These are phyloP conservation scores for Corythoichthys intestinalis DNA, from an alignment of 2,113 vertebrate species.

Conservation along the genomic window DNA sequence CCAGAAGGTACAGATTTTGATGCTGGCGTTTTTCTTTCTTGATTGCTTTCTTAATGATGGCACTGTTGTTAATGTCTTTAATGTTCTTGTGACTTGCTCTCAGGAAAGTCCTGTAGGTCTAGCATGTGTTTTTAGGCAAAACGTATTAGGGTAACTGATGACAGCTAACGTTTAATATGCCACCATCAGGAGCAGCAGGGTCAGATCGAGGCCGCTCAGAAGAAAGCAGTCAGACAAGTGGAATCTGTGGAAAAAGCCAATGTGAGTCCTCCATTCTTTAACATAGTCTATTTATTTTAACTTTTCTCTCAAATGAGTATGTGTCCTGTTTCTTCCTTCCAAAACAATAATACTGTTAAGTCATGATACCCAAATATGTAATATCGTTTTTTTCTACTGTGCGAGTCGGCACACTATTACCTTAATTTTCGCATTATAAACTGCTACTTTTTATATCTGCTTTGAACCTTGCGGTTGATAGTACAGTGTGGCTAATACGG, in stretches of 20 bases:
- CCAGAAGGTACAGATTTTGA: neutral
- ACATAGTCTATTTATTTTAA: slow-evolving; percentile 9
- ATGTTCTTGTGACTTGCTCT: neutral
- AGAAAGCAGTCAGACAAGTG: slow-evolving; percentile 67
- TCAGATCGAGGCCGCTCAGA: slow-evolving; percentile 53
- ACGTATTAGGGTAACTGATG: slow-evolving; percentile 16
- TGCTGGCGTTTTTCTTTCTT: neutral
- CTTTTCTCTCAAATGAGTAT: neutral
- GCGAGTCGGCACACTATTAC: no score
- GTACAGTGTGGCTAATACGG: no score
- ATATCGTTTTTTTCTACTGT: no score
- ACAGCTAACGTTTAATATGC: slow-evolving; percentile 36
- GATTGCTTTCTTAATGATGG: no score
- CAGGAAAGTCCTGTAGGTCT: neutral
- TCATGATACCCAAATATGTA: no score
- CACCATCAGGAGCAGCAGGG: slow-evolving; percentile 72
- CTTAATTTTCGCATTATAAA: no score
- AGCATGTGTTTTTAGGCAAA: slow-evolving; percentile 1
- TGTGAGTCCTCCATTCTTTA: slow-evolving; percentile 60
- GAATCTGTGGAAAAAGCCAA: slow-evolving; percentile 84
- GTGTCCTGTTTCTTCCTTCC: neutral
- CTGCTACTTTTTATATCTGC: no score
- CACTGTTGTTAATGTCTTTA: neutral
- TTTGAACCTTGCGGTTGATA: no score
- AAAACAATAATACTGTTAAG: neutral